phyloP scores from a whole-genome alignment of 1,140 invertebrate genomes.

The Diploscapter pachys region DNA sequence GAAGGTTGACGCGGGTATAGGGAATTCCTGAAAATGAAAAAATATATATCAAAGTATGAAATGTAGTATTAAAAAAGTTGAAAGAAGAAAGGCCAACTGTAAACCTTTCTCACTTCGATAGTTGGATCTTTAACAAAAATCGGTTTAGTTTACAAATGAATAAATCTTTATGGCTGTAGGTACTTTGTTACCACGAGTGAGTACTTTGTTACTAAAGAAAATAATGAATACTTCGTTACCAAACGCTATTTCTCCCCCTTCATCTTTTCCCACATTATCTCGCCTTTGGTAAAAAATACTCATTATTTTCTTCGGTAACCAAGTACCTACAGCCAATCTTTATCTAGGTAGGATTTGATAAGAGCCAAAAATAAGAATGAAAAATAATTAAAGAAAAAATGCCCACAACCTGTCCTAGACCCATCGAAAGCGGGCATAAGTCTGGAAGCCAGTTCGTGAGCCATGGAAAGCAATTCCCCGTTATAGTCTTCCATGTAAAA shows the following conservation, averaged over 20 bases:
- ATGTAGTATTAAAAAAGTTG: slow-evolving; percentile 6
- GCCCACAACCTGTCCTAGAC: slow-evolving; percentile 60
- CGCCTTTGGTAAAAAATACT: too few relatives aligned
- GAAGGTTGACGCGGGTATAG: slow-evolving; percentile 68
- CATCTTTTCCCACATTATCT: too few relatives aligned
- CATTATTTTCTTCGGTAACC: too few relatives aligned
- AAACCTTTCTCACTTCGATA: not conserved
- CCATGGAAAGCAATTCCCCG: slow-evolving; percentile 67
- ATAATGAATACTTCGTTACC: too few relatives aligned
- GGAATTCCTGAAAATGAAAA: slow-evolving; percentile 63
- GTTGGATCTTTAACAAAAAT: too few relatives aligned
- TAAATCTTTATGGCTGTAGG: too few relatives aligned
- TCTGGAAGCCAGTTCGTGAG: slow-evolving; percentile 67
- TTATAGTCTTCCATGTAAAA: slow-evolving; percentile 66
- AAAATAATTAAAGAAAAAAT: slow-evolving; percentile 1
- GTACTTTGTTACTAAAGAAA: too few relatives aligned
- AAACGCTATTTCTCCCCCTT: too few relatives aligned
- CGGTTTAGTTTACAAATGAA: too few relatives aligned
- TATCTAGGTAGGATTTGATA: too few relatives aligned
- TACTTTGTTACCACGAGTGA: too few relatives aligned
- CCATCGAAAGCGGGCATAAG: slow-evolving; percentile 69
- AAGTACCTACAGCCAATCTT: too few relatives aligned
- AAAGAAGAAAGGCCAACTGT: slow-evolving; percentile 16
- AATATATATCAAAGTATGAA: slow-evolving; percentile 14
- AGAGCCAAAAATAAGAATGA: not conserved